A percentile compares a stretch with the other conserved stretches of the same genome.
Evolutionary conservation across 2,113 vertebrate genomes (phyloP).

Genomic region (Himantopus leucocephalus): DNA sequence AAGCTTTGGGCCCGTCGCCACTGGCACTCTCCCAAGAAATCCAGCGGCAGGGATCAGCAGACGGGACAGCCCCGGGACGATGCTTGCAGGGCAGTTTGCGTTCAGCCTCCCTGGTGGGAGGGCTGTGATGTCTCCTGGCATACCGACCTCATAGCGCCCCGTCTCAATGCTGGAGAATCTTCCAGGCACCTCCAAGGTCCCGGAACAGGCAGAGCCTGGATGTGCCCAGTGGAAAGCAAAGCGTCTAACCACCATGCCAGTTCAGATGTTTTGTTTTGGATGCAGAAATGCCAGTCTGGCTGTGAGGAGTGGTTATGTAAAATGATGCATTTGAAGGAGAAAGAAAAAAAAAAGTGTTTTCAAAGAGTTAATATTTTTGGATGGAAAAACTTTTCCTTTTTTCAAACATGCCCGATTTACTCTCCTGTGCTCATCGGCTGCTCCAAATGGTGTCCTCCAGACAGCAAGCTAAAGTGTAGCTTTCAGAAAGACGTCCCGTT

Average conservation of each 20-base stretch:
- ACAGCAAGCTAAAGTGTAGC: not conserved
- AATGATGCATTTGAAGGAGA: not conserved
- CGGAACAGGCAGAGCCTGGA: not conserved
- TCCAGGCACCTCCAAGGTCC: not conserved
- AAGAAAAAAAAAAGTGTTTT: not conserved
- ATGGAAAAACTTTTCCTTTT: not conserved
- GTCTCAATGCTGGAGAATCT: not conserved
- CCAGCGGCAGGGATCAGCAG: not conserved
- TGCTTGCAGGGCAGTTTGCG: not conserved
- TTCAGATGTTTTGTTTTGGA: not conserved
- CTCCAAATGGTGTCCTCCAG: not conserved
- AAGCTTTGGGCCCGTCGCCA: too few relatives aligned
- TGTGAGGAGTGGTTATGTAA: not conserved
- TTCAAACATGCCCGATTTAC: accelerated
- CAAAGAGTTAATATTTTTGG: not conserved
- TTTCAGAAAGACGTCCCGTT: not conserved
- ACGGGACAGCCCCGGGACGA: not conserved
- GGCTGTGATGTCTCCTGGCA: too few relatives aligned
- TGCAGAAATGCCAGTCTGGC: not conserved
- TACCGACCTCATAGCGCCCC: accelerated
- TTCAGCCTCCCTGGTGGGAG: not conserved
- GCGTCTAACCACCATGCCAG: not conserved
- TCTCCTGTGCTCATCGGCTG: not conserved
- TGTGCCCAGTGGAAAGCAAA: not conserved
- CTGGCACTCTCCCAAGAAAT: not conserved